phyloP scores from a whole-genome alignment of 2,797 vertebrate genomes.

The Chelon labrosus region DNA sequence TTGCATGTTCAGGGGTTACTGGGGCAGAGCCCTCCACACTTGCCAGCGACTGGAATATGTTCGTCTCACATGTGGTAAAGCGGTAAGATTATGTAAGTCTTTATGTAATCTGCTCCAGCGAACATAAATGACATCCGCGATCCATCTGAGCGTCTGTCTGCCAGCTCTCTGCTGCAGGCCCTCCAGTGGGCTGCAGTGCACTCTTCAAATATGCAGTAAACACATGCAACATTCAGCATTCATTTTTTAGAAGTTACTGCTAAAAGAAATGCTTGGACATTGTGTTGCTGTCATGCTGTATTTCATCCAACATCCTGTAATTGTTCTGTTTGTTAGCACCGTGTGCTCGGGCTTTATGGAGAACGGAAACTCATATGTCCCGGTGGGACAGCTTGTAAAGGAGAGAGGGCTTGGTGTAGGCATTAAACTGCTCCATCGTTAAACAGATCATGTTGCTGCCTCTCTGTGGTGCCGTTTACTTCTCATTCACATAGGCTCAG shows the following conservation, averaged over 20 bases:
- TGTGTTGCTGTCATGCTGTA: slow-evolving; percentile 8
- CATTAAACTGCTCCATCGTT: slow-evolving; percentile 38
- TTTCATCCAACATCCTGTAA: slow-evolving; percentile 50
- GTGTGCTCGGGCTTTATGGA: slow-evolving; percentile 40
- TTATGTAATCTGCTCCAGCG: slow-evolving; percentile 85
- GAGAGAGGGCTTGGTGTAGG: slow-evolving; percentile 25
- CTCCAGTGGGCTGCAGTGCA: slow-evolving; percentile 67
- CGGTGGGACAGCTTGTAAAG: slow-evolving; percentile 36
- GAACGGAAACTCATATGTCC: slow-evolving; percentile 39
- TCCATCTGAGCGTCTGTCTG: slow-evolving; percentile 64
- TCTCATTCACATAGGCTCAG: slow-evolving; percentile 31
- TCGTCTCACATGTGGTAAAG: slow-evolving; percentile 83
- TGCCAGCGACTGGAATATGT: slow-evolving; percentile 73
- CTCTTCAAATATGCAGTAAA: slow-evolving; percentile 36
- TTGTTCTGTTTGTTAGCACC: slow-evolving; percentile 39
- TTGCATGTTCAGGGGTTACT: slow-evolving; percentile 75
- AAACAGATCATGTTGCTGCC: slow-evolving; percentile 50
- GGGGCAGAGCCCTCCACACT: slow-evolving; percentile 73
- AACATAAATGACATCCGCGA: slow-evolving; percentile 79
- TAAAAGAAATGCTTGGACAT: neutral
- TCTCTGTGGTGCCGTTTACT: slow-evolving; percentile 42
- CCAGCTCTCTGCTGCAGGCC: slow-evolving; percentile 46
- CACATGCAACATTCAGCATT: slow-evolving; percentile 19
- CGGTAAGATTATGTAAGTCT: slow-evolving; percentile 87
- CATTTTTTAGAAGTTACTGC: slow-evolving; percentile 14